Conservation (phyloP, 2,888 invertebrate species). For the Amiota mariae region DNA sequence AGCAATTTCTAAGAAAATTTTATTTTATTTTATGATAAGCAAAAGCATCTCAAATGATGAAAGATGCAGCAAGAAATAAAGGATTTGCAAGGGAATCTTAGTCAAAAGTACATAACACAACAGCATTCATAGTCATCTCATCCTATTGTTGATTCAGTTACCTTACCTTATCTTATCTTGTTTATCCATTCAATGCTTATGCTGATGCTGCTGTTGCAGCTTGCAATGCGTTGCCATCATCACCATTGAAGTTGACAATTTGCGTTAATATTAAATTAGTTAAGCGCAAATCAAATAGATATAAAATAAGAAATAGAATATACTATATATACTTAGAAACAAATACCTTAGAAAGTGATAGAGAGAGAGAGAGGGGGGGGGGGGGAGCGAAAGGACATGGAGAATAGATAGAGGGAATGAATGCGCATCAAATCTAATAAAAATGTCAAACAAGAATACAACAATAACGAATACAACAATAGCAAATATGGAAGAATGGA, state of each 20-base stretch:
- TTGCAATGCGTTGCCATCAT: not conserved
- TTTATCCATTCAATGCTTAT: too few relatives aligned
- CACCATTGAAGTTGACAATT: conserved; percentile 22
- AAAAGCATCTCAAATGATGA: not conserved
- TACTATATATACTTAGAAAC: too few relatives aligned
- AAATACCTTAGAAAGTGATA: too few relatives aligned
- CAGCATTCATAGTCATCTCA: too few relatives aligned
- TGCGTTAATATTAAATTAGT: conserved; percentile 25
- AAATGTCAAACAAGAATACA: conserved; percentile 13
- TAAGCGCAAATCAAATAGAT: not conserved
- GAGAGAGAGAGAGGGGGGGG: too few relatives aligned
- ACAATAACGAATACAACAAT: not conserved
- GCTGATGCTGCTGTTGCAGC: not conserved
- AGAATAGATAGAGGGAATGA: not conserved
- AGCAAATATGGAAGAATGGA: not conserved
- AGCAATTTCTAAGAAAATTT: not conserved
- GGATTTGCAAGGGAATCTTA: not conserved
- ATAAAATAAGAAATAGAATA: too few relatives aligned
- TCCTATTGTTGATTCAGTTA: too few relatives aligned
- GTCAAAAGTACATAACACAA: too few relatives aligned
- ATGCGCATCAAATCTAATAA: conserved; percentile 15
- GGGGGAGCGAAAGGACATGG: too few relatives aligned
- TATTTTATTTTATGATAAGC: conserved; percentile 26
- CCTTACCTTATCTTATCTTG: too few relatives aligned
- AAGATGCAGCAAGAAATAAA: not conserved